These are phyloP conservation scores for Synergus japonicus DNA, from an alignment of 2,888 invertebrate species.

Conservation along the genomic window DNA sequence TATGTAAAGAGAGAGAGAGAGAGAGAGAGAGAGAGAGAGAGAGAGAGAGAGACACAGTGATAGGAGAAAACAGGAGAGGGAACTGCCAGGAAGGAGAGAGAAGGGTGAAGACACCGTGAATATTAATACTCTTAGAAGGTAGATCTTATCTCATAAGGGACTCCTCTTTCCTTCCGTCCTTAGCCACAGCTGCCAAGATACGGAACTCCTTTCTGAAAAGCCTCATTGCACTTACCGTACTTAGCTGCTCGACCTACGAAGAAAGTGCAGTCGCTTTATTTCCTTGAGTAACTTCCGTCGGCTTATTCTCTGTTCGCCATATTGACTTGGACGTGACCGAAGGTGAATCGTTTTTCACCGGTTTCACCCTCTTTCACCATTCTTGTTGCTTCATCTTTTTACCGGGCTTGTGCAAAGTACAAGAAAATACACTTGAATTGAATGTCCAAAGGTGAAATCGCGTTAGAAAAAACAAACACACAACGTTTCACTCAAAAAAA, in stretches of 20 bases:
- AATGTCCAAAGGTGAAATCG: not conserved
- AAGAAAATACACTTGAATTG: not conserved
- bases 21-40: constrained; percentile 44
- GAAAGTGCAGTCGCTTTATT: constrained; percentile 38
- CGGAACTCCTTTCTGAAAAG: constrained; percentile 41
- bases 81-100: constrained; percentile 43
- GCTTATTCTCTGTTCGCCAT: constrained; percentile 11
- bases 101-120: constrained; percentile 65
- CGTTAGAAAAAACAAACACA: not conserved
- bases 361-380: not conserved
- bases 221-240: constrained; percentile 39
- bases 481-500: not conserved
- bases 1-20: constrained; percentile 48
- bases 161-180: constrained; percentile 63
- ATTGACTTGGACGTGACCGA: constrained; percentile 20
- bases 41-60: constrained; percentile 44
- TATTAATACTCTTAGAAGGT: constrained; percentile 71
- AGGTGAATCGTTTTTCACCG: constrained; percentile 7
- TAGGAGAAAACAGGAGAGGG: constrained; percentile 51
- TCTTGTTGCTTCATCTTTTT: constrained; percentile 18
- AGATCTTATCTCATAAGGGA: constrained; percentile 70
- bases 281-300: constrained; percentile 27
- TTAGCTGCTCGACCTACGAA: constrained; percentile 2
- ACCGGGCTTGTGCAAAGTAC: not conserved
- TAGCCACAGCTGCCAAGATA: constrained; percentile 48